phyloP scores from a whole-genome alignment of 2,888 invertebrate genomes.

The Saturnia japonica region DNA sequence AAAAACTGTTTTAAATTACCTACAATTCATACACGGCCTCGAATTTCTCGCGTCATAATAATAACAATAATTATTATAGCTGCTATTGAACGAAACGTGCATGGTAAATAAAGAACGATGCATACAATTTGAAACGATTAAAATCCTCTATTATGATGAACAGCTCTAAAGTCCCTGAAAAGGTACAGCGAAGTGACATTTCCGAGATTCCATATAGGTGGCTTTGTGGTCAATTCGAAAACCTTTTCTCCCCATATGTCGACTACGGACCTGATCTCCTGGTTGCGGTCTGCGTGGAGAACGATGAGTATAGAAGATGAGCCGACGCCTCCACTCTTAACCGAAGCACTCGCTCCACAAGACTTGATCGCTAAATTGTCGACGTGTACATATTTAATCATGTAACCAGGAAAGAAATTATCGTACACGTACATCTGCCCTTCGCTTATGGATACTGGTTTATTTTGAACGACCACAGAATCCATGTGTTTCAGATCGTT shows the following conservation, averaged over 20 bases:
- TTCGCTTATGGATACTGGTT: conserved; percentile 55
- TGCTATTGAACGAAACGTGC: not conserved
- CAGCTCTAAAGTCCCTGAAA: conserved; percentile 45
- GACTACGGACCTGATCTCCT: conserved; percentile 67
- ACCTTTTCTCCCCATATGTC: conserved; percentile 66
- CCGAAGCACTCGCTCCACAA: conserved; percentile 60
- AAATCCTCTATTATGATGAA: conserved; percentile 55
- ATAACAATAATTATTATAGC: not conserved
- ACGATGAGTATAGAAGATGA: conserved; percentile 58
- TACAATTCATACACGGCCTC: not conserved
- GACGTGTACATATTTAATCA: conserved; percentile 64
- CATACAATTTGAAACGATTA: not conserved
- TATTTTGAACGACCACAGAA: conserved; percentile 63
- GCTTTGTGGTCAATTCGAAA: conserved; percentile 12
- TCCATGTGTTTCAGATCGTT: conserved; percentile 55
- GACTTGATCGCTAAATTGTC: conserved; percentile 64
- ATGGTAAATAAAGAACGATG: not conserved
- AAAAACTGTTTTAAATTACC: no score
- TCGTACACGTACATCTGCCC: conserved; percentile 71
- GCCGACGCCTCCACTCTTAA: conserved; percentile 60
- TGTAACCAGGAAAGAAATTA: conserved; percentile 60
- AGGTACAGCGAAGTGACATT: conserved; percentile 50
- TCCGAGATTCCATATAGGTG: conserved; percentile 28
- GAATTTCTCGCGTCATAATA: not conserved
- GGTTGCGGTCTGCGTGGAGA: conserved; percentile 55